Conservation (phyloP, 2,113 vertebrate genomes). For the human region GRCh38 chr2:35210501-35211000, state of each 20-base stretch:
- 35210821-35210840: not conserved
- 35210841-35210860: conserved; percentile 16
- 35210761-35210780: not conserved
- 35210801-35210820: not conserved
- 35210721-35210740: not conserved
- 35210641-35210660: not conserved
- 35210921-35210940: not conserved
- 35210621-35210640: not conserved
- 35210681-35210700: not conserved
- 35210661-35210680: not conserved
- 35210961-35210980: not conserved
- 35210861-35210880: not conserved
- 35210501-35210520: not conserved
- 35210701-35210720: not conserved
- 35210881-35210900: not conserved
- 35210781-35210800: not conserved
- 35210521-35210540: not conserved
- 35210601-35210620: not conserved
- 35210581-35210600: not conserved
- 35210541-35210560: not conserved
- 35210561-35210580: not conserved
- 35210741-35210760: not conserved
- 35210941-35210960: not conserved
- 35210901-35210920: not conserved
- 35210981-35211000: not conserved